Percentiles rank a stretch among this genome's conserved stretches.
phyloP scores from a whole-genome alignment of 1,140 invertebrate species.

The Acromyrmex heyeri region DNA sequence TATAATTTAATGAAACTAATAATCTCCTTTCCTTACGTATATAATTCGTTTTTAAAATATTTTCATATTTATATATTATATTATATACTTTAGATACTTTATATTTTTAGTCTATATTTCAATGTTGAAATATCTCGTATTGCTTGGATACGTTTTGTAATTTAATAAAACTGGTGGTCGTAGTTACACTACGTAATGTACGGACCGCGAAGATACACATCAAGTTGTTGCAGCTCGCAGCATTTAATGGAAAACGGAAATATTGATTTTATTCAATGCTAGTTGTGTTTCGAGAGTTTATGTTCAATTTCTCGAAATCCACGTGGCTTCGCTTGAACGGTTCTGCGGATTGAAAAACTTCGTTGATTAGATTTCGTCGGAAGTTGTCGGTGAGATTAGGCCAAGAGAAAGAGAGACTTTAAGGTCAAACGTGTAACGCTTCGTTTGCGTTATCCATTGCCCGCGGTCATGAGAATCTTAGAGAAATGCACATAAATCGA shows the following conservation, averaged over 20 bases:
- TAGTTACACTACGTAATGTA: constrained; percentile 2
- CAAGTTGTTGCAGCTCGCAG: constrained; percentile 42
- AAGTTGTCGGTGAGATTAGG: constrained; percentile 41
- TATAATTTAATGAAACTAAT: constrained; percentile 21
- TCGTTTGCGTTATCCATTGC: constrained; percentile 65
- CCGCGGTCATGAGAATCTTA: constrained; percentile 43
- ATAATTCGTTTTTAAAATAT: no score
- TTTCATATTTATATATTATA: no score
- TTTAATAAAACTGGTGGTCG: constrained; percentile 2
- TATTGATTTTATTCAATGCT: constrained; percentile 23
- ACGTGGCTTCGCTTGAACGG: constrained; percentile 13
- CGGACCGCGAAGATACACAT: constrained; percentile 3
- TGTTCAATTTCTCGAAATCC: constrained; percentile 46
- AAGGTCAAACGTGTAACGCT: constrained; percentile 45
- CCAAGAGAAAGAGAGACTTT: constrained; percentile 23
- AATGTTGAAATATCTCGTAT: not conserved
- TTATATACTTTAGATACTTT: not conserved
- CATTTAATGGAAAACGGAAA: constrained; percentile 17
- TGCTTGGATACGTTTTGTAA: not conserved
- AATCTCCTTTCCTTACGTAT: no score
- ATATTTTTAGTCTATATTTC: not conserved
- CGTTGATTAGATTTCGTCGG: constrained; percentile 68
- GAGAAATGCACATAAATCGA: constrained; percentile 57
- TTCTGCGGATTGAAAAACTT: constrained; percentile 28
- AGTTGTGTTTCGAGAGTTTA: constrained; percentile 5